Evolutionary conservation across 2,113 vertebrate genomes (phyloP).

Genomic region (Otocyon megalotis): DNA sequence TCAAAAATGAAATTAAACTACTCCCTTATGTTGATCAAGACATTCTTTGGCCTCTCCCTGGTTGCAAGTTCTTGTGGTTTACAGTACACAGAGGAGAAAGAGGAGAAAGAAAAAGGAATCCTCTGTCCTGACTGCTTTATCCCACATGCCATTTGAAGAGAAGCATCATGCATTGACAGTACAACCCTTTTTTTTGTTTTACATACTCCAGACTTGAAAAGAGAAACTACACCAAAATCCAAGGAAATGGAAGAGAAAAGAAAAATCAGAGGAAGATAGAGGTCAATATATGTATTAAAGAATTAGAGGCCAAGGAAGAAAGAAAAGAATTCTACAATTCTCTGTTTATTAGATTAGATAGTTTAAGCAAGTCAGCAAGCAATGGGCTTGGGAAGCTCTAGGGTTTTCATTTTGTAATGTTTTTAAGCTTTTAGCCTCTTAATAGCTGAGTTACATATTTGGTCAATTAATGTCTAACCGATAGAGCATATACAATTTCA

Average conservation of each 20-base stretch:
- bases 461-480: neutral
- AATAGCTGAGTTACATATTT: neutral
- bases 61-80: constrained; percentile 5
- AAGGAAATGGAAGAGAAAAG: neutral
- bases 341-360: neutral
- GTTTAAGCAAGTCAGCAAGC: neutral
- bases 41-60: neutral
- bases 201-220: neutral
- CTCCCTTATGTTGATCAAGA: neutral
- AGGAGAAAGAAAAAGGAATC: constrained; percentile 7
- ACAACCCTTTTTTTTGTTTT: neutral
- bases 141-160: neutral
- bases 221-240: neutral
- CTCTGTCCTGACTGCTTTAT: neutral
- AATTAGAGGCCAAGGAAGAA: neutral
- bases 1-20: constrained; percentile 21
- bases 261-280: neutral
- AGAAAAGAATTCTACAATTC: neutral
- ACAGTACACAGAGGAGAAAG: neutral
- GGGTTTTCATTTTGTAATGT: neutral
- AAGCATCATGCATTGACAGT: neutral
- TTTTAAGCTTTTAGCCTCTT: constrained; percentile 12
- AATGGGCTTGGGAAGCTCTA: neutral
- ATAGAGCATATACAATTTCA: neutral
- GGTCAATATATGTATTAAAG: constrained; percentile 13